Percentiles rank a stretch among this genome's conserved stretches.
phyloP scores from a whole-genome alignment of 2,888 invertebrate genomes.

The Tillus elongatus region DNA sequence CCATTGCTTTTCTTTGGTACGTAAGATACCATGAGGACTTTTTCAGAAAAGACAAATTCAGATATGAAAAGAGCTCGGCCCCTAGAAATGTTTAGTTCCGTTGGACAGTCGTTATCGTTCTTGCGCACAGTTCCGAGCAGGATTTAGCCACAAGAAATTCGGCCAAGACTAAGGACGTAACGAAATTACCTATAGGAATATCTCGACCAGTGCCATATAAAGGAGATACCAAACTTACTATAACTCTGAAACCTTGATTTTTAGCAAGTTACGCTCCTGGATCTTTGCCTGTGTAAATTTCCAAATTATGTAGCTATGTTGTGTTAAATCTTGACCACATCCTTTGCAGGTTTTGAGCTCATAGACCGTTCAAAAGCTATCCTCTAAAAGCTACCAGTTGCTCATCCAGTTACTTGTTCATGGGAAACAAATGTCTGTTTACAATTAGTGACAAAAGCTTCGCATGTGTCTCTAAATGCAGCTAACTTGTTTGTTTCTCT shows the following conservation, averaged over 20 bases:
- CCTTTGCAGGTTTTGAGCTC: no score
- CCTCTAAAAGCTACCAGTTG: slow-evolving; percentile 2
- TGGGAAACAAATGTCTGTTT: slow-evolving; percentile 1
- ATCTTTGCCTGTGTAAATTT: not conserved
- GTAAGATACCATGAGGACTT: no score
- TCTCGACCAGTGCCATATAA: slow-evolving; percentile 1
- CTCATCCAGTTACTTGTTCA: slow-evolving; percentile 1
- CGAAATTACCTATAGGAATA: not conserved
- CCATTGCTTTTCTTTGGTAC: no score
- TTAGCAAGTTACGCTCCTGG: not conserved
- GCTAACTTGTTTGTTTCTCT: slow-evolving; percentile 3
- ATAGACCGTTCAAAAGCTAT: no score
- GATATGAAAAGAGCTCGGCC: slow-evolving; percentile 1
- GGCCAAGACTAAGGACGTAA: slow-evolving; percentile 2
- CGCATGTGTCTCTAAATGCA: slow-evolving; percentile 1
- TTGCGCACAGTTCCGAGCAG: slow-evolving; percentile 1
- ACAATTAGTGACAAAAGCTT: slow-evolving; percentile 2
- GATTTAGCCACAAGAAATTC: not conserved
- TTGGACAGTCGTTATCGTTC: not conserved
- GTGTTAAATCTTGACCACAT: slow-evolving; percentile 1
- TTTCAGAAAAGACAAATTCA: no score
- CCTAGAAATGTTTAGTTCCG: slow-evolving; percentile 2
- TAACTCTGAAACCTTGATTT: slow-evolving; percentile 2
- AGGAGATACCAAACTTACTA: slow-evolving; percentile 1
- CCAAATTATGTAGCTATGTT: not conserved